Conservation (phyloP, 2,113 vertebrate genomes). For the Agapornis roseicollis region DNA sequence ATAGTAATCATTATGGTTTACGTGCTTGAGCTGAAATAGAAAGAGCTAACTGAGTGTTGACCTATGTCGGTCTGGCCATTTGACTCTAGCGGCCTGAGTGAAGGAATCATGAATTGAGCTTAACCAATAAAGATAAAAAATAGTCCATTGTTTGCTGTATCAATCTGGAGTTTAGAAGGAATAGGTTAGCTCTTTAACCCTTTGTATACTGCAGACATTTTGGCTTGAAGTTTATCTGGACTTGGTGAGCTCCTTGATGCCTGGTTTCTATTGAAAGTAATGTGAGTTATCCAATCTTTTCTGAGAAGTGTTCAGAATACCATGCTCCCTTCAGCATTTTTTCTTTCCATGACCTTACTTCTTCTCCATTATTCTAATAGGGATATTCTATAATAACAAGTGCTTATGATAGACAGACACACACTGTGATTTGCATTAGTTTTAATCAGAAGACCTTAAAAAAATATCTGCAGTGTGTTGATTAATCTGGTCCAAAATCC, state of each 20-base stretch:
- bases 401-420: not conserved
- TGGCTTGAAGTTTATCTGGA: not conserved
- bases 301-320: not conserved
- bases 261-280: not conserved
- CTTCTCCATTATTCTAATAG: not conserved
- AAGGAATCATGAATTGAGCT: not conserved
- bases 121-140: not conserved
- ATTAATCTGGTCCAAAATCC: not conserved
- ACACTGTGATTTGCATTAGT: not conserved
- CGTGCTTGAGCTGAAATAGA: not conserved
- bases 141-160: not conserved
- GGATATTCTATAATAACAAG: not conserved
- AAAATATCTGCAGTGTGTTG: not conserved
- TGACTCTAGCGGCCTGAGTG: not conserved
- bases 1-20: not conserved
- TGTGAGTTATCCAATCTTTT: not conserved
- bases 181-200: not conserved
- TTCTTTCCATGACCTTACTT: not conserved
- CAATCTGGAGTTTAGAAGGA: not conserved
- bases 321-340: not conserved
- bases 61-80: not conserved
- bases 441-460: not conserved
- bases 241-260: not conserved
- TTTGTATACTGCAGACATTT: not conserved
- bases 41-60: not conserved